Evolutionary conservation across 2,797 vertebrate genomes (phyloP), one percentile per base, ranked within the genome.

Genomic region (Leuciscus waleckii): DNA sequence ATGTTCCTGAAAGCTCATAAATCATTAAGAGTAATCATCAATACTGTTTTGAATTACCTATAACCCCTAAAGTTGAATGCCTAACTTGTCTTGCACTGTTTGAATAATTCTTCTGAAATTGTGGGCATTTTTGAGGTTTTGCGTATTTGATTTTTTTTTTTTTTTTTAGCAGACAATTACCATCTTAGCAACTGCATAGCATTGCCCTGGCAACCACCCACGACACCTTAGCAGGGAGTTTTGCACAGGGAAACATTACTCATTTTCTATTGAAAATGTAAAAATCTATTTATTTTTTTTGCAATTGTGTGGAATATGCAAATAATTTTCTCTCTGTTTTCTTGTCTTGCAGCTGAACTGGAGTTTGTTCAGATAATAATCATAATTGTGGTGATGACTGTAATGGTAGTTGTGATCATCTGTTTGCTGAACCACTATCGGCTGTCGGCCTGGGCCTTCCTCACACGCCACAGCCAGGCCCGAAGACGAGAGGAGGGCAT

Each of bases 311-410:
- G 63, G n/a, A 80, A 56, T 46, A 23, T 75, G 78, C 68, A 23
- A 65, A 67, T 80, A 10, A 23, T 71, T 76, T 70, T 75, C 43
- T 81, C 56, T 86, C 17, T 79, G 29, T 83, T 68, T 84, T 86
- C 43, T 85, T 93, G 78, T 80, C n/a, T 91, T 94, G 79, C 93
- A 97, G 96, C 96, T 92, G 96, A 97, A 93, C 91, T 97, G 96
- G 96, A 97, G 95, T 97, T 97, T 89, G 96, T 97, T 91, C 96
- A 97, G 95, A 97, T 97, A 93, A 94, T 97, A 92, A 93, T 97
- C 91, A 97, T 97, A 85, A 96, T 96, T 90, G 95, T 97, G 93
- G 96, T 97, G 88, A 96, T 97, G 95, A 96, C 96, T 93, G 96
- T 97, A 87, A 96, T 97, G 96, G 96, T 97, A 90, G 96, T 97